These are phyloP conservation scores for Leucopsar rothschildi DNA, from an alignment of 2,113 vertebrate species.

Conservation along the genomic window DNA sequence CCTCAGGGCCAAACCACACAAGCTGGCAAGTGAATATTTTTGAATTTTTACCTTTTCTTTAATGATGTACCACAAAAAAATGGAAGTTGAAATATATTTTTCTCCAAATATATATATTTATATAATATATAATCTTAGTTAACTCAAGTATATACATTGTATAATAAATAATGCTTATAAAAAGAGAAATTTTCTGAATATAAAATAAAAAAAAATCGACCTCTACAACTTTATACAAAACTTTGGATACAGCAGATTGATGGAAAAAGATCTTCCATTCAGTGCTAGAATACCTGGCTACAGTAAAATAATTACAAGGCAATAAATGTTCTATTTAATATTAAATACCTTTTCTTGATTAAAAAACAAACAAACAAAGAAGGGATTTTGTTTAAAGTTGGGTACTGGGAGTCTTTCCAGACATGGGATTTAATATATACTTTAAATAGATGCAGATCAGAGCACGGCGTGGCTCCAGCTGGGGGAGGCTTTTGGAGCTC, in stretches of 20 bases:
- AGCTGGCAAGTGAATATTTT: slow-evolving; percentile 26
- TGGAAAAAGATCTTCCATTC: slow-evolving; percentile 69
- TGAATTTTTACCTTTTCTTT: slow-evolving; percentile 66
- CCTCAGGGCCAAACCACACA: slow-evolving; percentile 40
- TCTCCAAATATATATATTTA: slow-evolving; percentile 89
- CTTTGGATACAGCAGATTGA: slow-evolving; percentile 94
- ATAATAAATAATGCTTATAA: slow-evolving; percentile 99
- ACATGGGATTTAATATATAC: slow-evolving; percentile 53
- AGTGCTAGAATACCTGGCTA: slow-evolving; percentile 74
- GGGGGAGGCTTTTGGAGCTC: background rate
- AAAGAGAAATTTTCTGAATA: slow-evolving; percentile 99
- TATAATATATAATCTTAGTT: slow-evolving; percentile 99
- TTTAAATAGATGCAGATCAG: slow-evolving; percentile 69
- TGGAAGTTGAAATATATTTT: slow-evolving; percentile 77
- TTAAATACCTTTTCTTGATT: slow-evolving; percentile 69
- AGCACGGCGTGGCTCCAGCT: background rate
- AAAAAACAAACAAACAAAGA: slow-evolving; percentile 9
- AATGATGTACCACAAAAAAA: slow-evolving; percentile 71
- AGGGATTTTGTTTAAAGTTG: slow-evolving; percentile 34
- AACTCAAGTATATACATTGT: slow-evolving; percentile 99
- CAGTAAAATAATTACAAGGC: slow-evolving; percentile 72
- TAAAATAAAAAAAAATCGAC: slow-evolving; percentile 97
- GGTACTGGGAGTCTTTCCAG: slow-evolving; percentile 63
- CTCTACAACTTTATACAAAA: slow-evolving; percentile 98
- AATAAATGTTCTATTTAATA: slow-evolving; percentile 72